Evolutionary conservation across 2,888 invertebrate genomes (phyloP).

Genomic region (Argyra leucocephala): DNA sequence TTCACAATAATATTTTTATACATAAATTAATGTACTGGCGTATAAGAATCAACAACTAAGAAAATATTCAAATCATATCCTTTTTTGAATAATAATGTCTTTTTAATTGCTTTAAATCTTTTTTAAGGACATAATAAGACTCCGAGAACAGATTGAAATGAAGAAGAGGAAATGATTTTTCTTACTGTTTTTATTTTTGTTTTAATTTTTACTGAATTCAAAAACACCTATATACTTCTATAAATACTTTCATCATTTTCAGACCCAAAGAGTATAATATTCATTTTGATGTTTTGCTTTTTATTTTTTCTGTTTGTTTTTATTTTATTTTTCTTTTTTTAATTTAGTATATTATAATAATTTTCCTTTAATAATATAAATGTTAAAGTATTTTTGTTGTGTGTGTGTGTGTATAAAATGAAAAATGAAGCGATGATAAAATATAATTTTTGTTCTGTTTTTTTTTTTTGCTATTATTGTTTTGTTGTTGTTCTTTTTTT

Average conservation of each 20-base stretch:
- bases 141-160: neutral
- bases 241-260: too few relatives aligned
- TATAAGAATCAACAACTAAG: neutral
- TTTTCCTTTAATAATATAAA: neutral
- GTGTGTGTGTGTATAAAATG: neutral
- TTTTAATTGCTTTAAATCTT: constrained; percentile 6
- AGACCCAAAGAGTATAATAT: too few relatives aligned
- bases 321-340: neutral
- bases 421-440: neutral
- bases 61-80: constrained; percentile 3
- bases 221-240: neutral
- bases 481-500: neutral
- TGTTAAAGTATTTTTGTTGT: neutral
- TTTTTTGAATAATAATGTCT: constrained; percentile 3
- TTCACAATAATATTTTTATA: too few relatives aligned
- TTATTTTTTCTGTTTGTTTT: too few relatives aligned
- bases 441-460: neutral
- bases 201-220: neutral
- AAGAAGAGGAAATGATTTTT: neutral
- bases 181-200: neutral
- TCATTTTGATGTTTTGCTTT: too few relatives aligned
- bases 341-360: neutral
- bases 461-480: neutral
- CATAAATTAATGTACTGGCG: neutral
- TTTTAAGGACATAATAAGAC: constrained; percentile 1